Conservation (phyloP, 2,797 vertebrate species). For the Capromys pilorides region DNA sequence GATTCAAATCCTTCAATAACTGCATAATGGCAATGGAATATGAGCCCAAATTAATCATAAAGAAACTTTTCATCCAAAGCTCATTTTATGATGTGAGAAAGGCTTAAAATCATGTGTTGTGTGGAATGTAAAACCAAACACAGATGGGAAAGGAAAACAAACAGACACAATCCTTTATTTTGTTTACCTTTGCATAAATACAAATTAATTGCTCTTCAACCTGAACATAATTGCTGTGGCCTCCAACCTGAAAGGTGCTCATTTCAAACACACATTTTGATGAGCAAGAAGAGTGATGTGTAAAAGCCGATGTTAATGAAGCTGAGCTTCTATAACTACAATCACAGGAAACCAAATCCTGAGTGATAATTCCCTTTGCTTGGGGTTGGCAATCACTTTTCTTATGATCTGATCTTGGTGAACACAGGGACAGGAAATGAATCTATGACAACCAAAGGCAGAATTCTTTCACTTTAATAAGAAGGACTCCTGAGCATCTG, state of each 20-base stretch:
- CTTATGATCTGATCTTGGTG: background rate
- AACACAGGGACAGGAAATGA: background rate
- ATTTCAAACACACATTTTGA: background rate
- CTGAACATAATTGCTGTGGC: constrained; percentile 55
- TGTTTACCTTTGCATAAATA: constrained; percentile 58
- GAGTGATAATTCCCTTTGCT: background rate
- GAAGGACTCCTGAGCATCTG: constrained; percentile 30
- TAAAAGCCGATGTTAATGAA: constrained; percentile 41
- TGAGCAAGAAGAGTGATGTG: background rate
- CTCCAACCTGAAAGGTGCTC: constrained; percentile 56
- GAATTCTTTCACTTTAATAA: constrained; percentile 54
- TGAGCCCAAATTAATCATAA: background rate
- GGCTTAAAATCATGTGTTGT: background rate
- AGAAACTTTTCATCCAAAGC: background rate
- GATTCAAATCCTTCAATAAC: background rate
- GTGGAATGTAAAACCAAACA: background rate
- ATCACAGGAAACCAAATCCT: background rate
- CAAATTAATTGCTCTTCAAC: constrained; percentile 66
- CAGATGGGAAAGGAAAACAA: constrained; percentile 8
- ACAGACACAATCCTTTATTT: constrained; percentile 34
- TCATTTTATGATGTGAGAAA: background rate
- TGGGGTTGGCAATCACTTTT: background rate
- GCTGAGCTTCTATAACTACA: background rate
- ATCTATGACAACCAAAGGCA: background rate
- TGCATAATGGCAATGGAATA: background rate